Evolutionary conservation across 2,113 vertebrate genomes (phyloP).

Genomic region (Tringa solitaria): DNA sequence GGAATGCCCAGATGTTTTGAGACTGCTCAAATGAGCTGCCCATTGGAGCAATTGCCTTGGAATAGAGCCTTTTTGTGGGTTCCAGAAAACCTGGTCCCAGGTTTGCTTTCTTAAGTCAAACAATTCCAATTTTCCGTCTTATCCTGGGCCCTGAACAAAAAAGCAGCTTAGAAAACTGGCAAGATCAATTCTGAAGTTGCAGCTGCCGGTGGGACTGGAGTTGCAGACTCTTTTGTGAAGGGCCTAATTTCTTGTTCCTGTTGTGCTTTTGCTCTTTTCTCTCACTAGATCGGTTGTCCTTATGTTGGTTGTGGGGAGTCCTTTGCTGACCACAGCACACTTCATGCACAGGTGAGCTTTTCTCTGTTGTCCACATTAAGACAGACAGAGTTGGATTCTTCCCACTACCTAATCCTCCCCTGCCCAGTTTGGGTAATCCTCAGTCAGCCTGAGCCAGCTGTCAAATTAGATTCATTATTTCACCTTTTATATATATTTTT

Average conservation of each 20-base stretch:
- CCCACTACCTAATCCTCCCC: neutral
- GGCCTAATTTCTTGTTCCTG: neutral
- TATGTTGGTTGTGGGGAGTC: conserved; percentile 98
- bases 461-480: neutral
- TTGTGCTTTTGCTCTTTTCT: neutral
- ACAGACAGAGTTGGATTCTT: neutral
- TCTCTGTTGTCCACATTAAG: neutral
- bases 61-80: neutral
- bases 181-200: neutral
- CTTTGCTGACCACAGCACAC: conserved; percentile 93
- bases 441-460: neutral
- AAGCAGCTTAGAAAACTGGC: neutral
- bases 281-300: conserved; percentile 84
- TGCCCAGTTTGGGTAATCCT: neutral
- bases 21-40: neutral
- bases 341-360: conserved; percentile 89
- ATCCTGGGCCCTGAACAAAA: neutral
- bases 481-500: neutral
- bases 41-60: neutral
- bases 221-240: neutral
- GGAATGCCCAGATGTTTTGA: neutral
- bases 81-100: neutral
- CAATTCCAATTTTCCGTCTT: neutral
- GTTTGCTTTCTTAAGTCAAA: neutral
- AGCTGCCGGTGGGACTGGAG: neutral